phyloP scores from a whole-genome alignment of 2,888 invertebrate species.

The Trissoscelio sp. region DNA sequence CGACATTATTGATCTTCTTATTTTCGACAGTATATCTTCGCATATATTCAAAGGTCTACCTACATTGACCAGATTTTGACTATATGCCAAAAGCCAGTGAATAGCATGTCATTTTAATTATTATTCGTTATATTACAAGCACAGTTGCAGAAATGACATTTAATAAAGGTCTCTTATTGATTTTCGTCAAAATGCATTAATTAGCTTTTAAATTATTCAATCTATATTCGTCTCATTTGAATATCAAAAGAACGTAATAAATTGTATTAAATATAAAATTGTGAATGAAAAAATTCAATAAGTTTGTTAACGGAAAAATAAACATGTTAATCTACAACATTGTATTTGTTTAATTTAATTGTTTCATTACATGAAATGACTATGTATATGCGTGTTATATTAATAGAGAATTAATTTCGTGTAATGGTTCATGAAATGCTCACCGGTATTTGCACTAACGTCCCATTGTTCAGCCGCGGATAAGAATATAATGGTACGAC shows the following conservation, averaged over 20 bases:
- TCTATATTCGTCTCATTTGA: no score
- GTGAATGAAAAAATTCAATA: no score
- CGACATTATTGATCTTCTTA: constrained; percentile 17
- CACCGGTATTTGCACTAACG: constrained; percentile 95
- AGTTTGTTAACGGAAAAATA: no score
- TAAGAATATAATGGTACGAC: constrained; percentile 94
- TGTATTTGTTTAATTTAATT: background rate
- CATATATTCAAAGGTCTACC: background rate
- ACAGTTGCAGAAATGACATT: background rate
- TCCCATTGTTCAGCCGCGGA: constrained; percentile 93
- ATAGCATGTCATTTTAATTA: constrained; percentile 16
- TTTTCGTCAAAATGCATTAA: constrained; percentile 8
- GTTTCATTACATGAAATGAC: background rate
- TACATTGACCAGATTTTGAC: constrained; percentile 13
- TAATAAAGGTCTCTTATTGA: constrained; percentile 5
- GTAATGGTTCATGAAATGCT: constrained; percentile 83
- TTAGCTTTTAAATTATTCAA: background rate
- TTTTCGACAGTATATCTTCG: background rate
- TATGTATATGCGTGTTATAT: background rate
- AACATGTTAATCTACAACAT: no score
- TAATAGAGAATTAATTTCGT: background rate
- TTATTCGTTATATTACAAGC: constrained; percentile 4
- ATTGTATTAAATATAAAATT: no score
- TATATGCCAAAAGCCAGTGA: constrained; percentile 20
- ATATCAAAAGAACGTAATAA: background rate